Base-by-base conservation (phyloP, 2,113 vertebrate species). In the Ceyx melanurus region DNA sequence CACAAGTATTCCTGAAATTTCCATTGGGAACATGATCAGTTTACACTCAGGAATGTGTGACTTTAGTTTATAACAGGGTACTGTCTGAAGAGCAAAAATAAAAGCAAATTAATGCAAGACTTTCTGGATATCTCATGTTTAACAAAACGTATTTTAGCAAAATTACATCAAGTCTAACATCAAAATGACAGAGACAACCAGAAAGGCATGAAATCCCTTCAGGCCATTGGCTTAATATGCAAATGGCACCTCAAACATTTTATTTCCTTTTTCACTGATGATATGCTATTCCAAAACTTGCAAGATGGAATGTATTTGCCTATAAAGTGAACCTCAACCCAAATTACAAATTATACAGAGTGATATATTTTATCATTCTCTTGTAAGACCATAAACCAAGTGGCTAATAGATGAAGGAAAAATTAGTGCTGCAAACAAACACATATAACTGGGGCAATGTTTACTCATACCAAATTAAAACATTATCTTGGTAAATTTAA, bases 1-100 rank as follows among this genome's bases (percentile, higher is more conserved):
- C 94, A 94, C 93, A 96, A 97, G 84, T 95, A 94, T 96, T 95
- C 86, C 88, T 94, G 82, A 96, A 92, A 95, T 95, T 93, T 92
- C 92, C 94, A 94, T 74, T 77, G 93, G 94, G 92, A 96, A 89
- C 84, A 73, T 1, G 83, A 96, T 91, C 65, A 5, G 82, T 77
- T 94, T 94, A 82, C 84, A 29, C 76, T 91, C 56, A 93, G 92
- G 90, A 97, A 96, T 93, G 94, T 79, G 88, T 79, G 89, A 94
- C 78, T 91, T 92, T 33, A 71, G 70, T 91, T 91, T 91, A 35
- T 48, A 93, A 22, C 80, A 88, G 65, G 54, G 73, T 54, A 89
- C 76, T 73, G 89, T 79, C 79, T 42, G 31, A 86, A 76, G 74
- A 88, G 48, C 56, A 91, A 89, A 90, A 87, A 73, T 91, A 96